Evolutionary conservation across 2,888 invertebrate genomes (phyloP).

Genomic region (Amblyjoppa proteus): DNA sequence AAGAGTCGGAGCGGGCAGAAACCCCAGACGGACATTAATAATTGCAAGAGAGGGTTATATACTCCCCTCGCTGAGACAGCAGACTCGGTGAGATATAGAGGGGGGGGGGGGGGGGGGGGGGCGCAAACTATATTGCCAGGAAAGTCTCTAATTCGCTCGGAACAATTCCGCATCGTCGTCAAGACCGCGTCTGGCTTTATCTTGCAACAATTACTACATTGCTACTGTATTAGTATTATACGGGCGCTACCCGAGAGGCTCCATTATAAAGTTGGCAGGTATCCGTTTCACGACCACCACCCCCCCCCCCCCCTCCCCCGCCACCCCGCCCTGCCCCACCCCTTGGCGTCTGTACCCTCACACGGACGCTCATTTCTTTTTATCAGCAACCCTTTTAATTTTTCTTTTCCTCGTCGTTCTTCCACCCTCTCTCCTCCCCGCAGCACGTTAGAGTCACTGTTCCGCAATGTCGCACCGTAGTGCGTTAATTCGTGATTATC

Average conservation of each 20-base stretch:
- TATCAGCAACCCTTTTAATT: slow-evolving; percentile 29
- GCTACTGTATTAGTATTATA: slow-evolving; percentile 21
- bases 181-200: slow-evolving; percentile 29
- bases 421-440: background rate
- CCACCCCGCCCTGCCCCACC: too few relatives aligned
- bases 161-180: slow-evolving; percentile 52
- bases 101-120: background rate
- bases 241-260: slow-evolving; percentile 17
- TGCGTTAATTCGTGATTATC: slow-evolving; percentile 65
- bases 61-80: slow-evolving; percentile 18
- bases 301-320: background rate
- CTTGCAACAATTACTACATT: slow-evolving; percentile 16
- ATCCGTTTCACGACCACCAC: slow-evolving; percentile 32
- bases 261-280: slow-evolving; percentile 63
- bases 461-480: slow-evolving; percentile 52
- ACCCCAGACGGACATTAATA: slow-evolving; percentile 68
- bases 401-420: slow-evolving; percentile 25
- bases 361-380: slow-evolving; percentile 22
- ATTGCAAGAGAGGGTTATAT: slow-evolving; percentile 49
- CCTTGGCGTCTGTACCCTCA: slow-evolving; percentile 13
- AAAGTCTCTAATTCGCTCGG: slow-evolving; percentile 54
- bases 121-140: background rate
- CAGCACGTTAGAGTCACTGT: slow-evolving; percentile 37
- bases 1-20: slow-evolving; percentile 32
- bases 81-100: slow-evolving; percentile 30